Evolutionary conservation across 2,888 invertebrate species (phyloP), one percentile per base, ranked within the genome.

Genomic region (Polia nebulosa): DNA sequence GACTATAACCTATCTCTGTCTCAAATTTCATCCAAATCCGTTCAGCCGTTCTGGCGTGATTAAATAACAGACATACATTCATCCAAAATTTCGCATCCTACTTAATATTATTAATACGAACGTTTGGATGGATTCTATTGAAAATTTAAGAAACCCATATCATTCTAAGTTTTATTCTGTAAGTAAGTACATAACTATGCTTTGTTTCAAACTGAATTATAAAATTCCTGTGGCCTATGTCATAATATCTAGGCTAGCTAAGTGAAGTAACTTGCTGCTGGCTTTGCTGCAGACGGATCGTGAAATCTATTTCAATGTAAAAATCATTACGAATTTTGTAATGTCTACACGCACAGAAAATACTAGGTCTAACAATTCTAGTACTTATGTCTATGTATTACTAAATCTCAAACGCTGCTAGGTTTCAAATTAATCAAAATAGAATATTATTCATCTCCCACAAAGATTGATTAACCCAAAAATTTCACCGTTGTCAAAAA

Each of bases 281-380:
- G 20, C 8, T 74, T 53, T 41, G 39, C 36, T 39, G 20, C n/a
- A 55, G 32, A 49, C 20, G 51, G 29, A 15, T 72, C 74, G 65
- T 67, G 68, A 72, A 57, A 56, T 67, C 39, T 7, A 52, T 2
- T 52, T 45, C 56, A 39, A 36, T 71, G 36, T 44, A 74, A 56
- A 36, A 52, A 44, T 64, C 32, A 44, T 32, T 27, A 32, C 17
- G 13, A 22, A 56, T 56, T 75, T 75, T 34, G 71, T 25, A 75
- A 73, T 17, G 9, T 17, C 20, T 20, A 25, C 25, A 45, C 4
- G n/a, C 22, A 20, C 3, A 5, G 3, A 27, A 69, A 68, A 6
- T 25, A 55, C 13, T 36, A 44, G 11, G 41, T 67, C 6, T 22
- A 2, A 29, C n/a, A 44, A 36, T 8, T 53, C 52, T 41, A n/a